Conservation (phyloP, 2,113 vertebrate species). For the Axis porcinus region DNA sequence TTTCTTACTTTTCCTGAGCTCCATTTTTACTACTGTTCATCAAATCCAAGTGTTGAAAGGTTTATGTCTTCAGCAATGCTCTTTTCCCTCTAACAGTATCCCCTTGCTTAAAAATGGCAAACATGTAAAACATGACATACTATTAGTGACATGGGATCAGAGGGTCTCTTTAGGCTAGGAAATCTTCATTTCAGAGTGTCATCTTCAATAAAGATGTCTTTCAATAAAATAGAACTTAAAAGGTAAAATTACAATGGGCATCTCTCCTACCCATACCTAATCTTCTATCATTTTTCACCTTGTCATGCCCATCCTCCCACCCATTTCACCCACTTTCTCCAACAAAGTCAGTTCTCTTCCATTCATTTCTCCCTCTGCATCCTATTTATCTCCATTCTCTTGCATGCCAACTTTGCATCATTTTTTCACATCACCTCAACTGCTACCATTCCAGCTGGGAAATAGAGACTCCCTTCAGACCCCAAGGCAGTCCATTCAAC, state of each 20-base stretch:
- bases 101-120: slow-evolving; percentile 25
- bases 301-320: background rate
- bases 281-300: background rate
- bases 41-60: slow-evolving; percentile 1
- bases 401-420: background rate
- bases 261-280: background rate
- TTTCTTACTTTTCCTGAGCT: background rate
- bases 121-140: background rate
- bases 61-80: background rate
- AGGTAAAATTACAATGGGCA: background rate
- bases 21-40: background rate
- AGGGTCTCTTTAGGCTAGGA: background rate
- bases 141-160: background rate
- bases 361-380: background rate
- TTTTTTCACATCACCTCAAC: background rate
- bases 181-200: background rate
- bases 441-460: background rate
- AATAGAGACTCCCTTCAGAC: background rate
- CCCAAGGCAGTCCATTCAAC: background rate
- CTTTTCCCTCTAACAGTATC: background rate
- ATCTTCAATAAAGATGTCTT: background rate
- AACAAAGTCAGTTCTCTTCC: background rate
- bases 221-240: background rate
- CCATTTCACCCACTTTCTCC: background rate
- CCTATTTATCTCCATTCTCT: background rate